Conservation (phyloP, 2,888 invertebrate genomes). For the Cyclophora punctaria region DNA sequence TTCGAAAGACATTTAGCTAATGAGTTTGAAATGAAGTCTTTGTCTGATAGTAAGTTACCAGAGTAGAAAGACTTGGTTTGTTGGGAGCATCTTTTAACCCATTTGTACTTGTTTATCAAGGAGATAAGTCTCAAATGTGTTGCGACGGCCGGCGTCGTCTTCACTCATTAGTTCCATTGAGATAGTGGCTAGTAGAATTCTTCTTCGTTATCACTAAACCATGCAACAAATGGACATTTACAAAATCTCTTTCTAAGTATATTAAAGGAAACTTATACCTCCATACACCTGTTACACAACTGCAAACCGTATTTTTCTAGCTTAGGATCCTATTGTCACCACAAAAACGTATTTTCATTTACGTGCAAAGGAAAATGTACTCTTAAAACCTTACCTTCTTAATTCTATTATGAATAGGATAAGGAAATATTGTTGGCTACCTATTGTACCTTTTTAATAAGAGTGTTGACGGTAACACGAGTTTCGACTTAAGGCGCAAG, state of each 20-base stretch:
- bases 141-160: constrained; percentile 44
- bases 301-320: constrained; percentile 8
- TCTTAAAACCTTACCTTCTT: constrained; percentile 29
- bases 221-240: too few relatives aligned
- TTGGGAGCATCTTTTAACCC: constrained; percentile 57
- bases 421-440: constrained; percentile 36
- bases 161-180: constrained; percentile 58
- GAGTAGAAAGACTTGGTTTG: constrained; percentile 48
- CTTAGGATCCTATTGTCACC: constrained; percentile 12
- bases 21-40: constrained; percentile 43
- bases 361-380: constrained; percentile 20
- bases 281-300: constrained; percentile 10
- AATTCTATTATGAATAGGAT: constrained; percentile 33
- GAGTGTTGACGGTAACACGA: constrained; percentile 50
- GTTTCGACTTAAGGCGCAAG: constrained; percentile 62
- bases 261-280: too few relatives aligned
- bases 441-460: constrained; percentile 39
- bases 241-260: too few relatives aligned
- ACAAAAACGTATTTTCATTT: constrained; percentile 22
- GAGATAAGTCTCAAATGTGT: constrained; percentile 56
- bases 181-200: constrained; percentile 35
- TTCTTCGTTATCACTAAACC: too few relatives aligned
- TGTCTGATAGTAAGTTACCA: constrained; percentile 55
- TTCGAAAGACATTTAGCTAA: constrained; percentile 46
- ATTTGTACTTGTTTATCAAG: constrained; percentile 70